Evolutionary conservation across 2,797 vertebrate genomes (phyloP).

Genomic region (Alcedo atthis): DNA sequence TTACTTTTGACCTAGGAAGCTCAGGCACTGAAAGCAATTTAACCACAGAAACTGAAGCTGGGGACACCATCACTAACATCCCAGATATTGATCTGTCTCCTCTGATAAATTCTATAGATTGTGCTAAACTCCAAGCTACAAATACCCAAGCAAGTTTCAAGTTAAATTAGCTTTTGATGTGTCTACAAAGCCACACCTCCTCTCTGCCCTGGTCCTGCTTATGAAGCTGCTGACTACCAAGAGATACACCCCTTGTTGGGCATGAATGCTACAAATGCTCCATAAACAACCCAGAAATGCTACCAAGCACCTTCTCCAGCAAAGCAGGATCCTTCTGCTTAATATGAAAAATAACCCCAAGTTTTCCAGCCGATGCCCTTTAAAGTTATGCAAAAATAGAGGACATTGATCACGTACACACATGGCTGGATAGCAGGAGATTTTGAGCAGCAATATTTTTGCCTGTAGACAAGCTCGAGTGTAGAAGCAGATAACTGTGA

Average conservation of each 20-base stretch:
- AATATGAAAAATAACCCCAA: not conserved
- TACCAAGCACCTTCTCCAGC: not conserved
- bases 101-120: not conserved
- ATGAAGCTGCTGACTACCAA: not conserved
- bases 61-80: not conserved
- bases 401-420: accelerated
- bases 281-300: not conserved
- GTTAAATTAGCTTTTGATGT: not conserved
- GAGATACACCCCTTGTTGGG: not conserved
- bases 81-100: not conserved
- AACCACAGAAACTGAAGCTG: not conserved
- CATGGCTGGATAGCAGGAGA: not conserved
- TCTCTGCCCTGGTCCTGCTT: not conserved
- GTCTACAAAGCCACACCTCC: not conserved
- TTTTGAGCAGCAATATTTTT: not conserved
- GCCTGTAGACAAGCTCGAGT: not conserved
- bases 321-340: not conserved
- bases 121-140: not conserved
- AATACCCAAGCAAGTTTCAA: not conserved
- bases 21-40: not conserved
- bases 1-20: not conserved
- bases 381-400: not conserved
- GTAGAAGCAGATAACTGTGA: slow-evolving; percentile 10
- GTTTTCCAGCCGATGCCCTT: not conserved
- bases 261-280: not conserved